These are phyloP conservation scores for Cheracebus regulus DNA, from an alignment of 2,797 vertebrate genomes.

Conservation along the genomic window DNA sequence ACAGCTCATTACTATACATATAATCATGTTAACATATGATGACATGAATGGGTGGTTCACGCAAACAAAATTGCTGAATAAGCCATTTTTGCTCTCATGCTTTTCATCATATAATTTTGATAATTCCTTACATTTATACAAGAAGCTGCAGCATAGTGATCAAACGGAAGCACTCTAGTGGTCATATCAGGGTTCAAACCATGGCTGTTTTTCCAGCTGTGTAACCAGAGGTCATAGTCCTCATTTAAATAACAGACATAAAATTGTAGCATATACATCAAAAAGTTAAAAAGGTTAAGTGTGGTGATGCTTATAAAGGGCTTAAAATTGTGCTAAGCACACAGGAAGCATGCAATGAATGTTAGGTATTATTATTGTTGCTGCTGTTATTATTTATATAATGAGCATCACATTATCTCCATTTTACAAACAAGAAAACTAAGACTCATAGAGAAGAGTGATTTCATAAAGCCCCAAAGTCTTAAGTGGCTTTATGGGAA, in stretches of 20 bases:
- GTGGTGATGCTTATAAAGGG: not conserved
- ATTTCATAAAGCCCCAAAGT: conserved; percentile 3
- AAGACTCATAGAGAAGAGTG: not conserved
- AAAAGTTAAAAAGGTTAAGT: not conserved
- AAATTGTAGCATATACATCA: not conserved
- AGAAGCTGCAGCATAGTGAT: not conserved
- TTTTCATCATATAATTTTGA: not conserved
- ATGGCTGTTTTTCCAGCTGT: not conserved
- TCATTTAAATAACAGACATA: not conserved
- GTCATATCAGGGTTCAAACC: not conserved
- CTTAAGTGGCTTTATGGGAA: not conserved
- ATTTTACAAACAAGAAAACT: not conserved
- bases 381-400: not conserved
- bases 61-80: not conserved
- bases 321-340: not conserved
- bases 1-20: not conserved
- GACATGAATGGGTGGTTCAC: not conserved
- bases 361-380: not conserved
- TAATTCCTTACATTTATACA: not conserved
- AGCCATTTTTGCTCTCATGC: not conserved
- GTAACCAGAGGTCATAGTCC: not conserved
- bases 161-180: not conserved
- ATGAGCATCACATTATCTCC: not conserved
- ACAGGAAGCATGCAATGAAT: not conserved
- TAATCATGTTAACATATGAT: not conserved